These are phyloP conservation scores for Papilio demoleus DNA, from an alignment of 2,888 invertebrate species.

Conservation along the genomic window DNA sequence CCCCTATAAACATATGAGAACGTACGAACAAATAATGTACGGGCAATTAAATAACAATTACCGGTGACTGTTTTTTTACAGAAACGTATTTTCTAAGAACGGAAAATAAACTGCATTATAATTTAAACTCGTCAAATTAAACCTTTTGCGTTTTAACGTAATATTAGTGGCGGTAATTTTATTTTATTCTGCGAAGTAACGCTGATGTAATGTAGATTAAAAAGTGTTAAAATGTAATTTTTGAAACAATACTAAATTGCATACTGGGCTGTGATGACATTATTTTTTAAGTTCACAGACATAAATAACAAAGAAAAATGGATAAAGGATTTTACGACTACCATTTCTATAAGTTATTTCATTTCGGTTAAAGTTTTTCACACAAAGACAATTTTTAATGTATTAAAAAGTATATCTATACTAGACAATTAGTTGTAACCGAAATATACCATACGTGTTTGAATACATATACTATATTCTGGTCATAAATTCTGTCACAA, in stretches of 20 bases:
- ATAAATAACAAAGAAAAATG: too few species aligned
- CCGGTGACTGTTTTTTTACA: conserved; percentile 24
- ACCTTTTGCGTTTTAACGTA: conserved; percentile 12
- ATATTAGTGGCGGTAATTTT: conserved; percentile 9
- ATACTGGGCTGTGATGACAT: background rate
- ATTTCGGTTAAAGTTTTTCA: too few species aligned
- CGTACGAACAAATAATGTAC: conserved; percentile 16
- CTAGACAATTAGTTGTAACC: too few species aligned
- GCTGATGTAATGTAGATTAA: background rate
- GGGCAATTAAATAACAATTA: conserved; percentile 36
- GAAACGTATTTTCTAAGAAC: conserved; percentile 20
- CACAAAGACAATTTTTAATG: too few species aligned
- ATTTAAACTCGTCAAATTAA: conserved; percentile 27
- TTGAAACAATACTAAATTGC: background rate
- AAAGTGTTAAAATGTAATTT: background rate
- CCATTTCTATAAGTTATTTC: too few species aligned
- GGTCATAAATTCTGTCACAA: conserved; percentile 13
- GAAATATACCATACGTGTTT: too few species aligned
- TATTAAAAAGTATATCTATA: background rate
- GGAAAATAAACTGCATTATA: conserved; percentile 23
- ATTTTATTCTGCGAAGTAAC: conserved; percentile 1
- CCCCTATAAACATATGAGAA: conserved; percentile 9
- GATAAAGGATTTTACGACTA: too few species aligned
- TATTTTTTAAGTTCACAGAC: background rate
- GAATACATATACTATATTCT: background rate